Percentiles rank a stretch among this genome's conserved stretches.
Conservation (phyloP, 2,113 vertebrate species). For the Colossoma macropomum region DNA sequence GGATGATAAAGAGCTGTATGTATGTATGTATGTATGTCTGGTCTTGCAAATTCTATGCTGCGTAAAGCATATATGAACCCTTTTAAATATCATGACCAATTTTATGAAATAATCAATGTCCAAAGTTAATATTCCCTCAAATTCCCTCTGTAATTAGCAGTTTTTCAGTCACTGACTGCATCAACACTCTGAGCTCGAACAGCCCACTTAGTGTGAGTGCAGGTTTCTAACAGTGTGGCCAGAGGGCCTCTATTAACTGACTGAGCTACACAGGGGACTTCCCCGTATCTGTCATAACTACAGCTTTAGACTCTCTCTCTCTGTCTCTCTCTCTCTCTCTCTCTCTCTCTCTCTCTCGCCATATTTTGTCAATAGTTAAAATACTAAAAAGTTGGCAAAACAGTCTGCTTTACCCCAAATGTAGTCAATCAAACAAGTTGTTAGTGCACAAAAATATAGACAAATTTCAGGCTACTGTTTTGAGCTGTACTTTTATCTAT, state of each 20-base stretch:
- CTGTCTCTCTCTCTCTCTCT: conserved; percentile 26
- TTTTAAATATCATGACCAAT: background rate
- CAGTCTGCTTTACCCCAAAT: background rate
- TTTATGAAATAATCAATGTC: background rate
- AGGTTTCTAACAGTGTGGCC: background rate
- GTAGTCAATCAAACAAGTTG: background rate
- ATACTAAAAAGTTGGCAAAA: too few relatives aligned
- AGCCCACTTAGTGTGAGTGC: background rate
- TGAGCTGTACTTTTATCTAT: too few relatives aligned
- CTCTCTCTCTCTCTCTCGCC: conserved; percentile 35
- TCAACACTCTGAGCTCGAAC: background rate
- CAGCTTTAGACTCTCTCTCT: conserved; percentile 55
- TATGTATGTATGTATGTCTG: background rate
- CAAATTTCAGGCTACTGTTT: background rate
- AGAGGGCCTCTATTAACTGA: background rate
- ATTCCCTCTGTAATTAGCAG: background rate
- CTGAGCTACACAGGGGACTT: background rate
- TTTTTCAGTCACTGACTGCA: background rate
- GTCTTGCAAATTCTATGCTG: background rate
- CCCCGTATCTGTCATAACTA: conserved; percentile 2
- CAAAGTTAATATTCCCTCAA: background rate
- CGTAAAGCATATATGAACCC: background rate
- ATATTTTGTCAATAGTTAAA: conserved; percentile 13
- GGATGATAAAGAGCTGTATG: background rate
- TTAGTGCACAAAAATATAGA: background rate